Percentiles rank a stretch among this genome's conserved stretches.
These are phyloP conservation scores for Pungitius pungitius DNA, from an alignment of 2,113 vertebrate species.

Conservation along the genomic window DNA sequence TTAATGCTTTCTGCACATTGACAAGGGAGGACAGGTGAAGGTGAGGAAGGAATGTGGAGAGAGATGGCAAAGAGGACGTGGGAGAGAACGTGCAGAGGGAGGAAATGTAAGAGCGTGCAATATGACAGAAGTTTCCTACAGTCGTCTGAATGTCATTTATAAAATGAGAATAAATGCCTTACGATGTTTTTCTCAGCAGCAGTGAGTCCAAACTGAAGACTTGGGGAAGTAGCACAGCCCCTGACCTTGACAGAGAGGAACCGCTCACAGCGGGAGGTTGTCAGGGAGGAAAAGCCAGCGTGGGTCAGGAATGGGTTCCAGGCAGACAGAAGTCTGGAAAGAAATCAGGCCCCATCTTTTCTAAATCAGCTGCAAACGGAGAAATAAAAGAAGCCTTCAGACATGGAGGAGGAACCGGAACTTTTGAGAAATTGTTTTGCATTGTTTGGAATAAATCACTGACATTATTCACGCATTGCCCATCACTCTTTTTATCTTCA, in stretches of 20 bases:
- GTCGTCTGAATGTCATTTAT: not conserved
- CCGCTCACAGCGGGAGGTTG: slow-evolving; percentile 39
- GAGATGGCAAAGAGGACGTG: slow-evolving; percentile 24
- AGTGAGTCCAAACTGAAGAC: slow-evolving; percentile 23
- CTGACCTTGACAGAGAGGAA: slow-evolving; percentile 45
- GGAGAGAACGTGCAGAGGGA: slow-evolving; percentile 7
- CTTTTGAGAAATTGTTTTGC: not conserved
- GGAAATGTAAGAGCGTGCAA: slow-evolving; percentile 4
- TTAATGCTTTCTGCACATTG: slow-evolving; percentile 68
- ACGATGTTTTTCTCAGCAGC: slow-evolving; percentile 23
- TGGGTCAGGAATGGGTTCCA: slow-evolving; percentile 19
- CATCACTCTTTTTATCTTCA: not conserved
- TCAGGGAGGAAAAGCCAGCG: slow-evolving; percentile 27
- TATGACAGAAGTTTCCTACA: slow-evolving; percentile 3
- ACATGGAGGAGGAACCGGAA: not conserved
- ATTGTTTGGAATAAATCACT: not conserved
- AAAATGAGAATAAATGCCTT: slow-evolving; percentile 32
- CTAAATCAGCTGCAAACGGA: not conserved
- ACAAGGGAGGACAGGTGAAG: slow-evolving; percentile 44
- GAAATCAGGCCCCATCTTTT: not conserved
- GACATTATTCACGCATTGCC: not conserved
- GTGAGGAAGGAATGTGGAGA: slow-evolving; percentile 27
- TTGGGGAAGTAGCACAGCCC: slow-evolving; percentile 7
- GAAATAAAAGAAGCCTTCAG: not conserved
- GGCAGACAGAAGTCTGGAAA: slow-evolving; percentile 33